Evolutionary conservation across 2,888 invertebrate species (phyloP).

Genomic region (Drosophila eohydei): DNA sequence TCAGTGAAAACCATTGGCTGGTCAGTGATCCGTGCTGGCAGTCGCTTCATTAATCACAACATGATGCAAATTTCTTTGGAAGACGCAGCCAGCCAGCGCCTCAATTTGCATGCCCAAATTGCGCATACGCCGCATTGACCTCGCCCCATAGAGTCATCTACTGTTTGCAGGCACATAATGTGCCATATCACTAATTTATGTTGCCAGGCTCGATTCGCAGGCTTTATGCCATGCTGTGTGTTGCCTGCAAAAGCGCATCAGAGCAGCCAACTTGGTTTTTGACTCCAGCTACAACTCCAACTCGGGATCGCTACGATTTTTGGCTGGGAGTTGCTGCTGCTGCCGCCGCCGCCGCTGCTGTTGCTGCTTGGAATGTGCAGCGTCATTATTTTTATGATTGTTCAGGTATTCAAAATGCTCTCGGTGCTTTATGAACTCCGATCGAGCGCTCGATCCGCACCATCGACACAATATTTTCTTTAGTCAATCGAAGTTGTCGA

Average conservation of each 20-base stretch:
- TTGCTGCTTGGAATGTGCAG: conserved; percentile 82
- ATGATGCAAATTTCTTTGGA: conserved; percentile 75
- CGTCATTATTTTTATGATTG: conserved; percentile 84
- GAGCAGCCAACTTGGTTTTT: conserved; percentile 18
- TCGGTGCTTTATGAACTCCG: conserved; percentile 67
- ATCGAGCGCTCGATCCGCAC: conserved; percentile 37
- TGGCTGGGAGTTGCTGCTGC: conserved; percentile 18
- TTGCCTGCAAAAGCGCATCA: conserved; percentile 52
- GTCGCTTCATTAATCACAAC: conserved; percentile 78
- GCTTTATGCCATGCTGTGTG: conserved; percentile 55
- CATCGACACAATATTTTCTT: conserved; percentile 73
- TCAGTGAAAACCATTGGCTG: conserved; percentile 62
- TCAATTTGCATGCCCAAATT: conserved; percentile 62
- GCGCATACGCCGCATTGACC: conserved; percentile 77
- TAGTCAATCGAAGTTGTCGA: conserved; percentile 79
- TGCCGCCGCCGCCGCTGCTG: conserved; percentile 23
- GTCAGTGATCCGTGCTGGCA: conserved; percentile 57
- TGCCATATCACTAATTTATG: conserved; percentile 81
- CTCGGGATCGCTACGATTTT: conserved; percentile 27
- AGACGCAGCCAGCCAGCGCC: conserved; percentile 27
- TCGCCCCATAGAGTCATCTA: conserved; percentile 38
- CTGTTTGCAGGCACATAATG: conserved; percentile 48
- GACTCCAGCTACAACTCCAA: neutral
- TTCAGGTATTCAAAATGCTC: conserved; percentile 80
- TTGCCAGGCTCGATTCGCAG: conserved; percentile 25